A percentile compares a stretch with the other conserved stretches of the same genome.
phyloP scores from a whole-genome alignment of 2,888 invertebrate genomes.

The Druceiella hillmani region DNA sequence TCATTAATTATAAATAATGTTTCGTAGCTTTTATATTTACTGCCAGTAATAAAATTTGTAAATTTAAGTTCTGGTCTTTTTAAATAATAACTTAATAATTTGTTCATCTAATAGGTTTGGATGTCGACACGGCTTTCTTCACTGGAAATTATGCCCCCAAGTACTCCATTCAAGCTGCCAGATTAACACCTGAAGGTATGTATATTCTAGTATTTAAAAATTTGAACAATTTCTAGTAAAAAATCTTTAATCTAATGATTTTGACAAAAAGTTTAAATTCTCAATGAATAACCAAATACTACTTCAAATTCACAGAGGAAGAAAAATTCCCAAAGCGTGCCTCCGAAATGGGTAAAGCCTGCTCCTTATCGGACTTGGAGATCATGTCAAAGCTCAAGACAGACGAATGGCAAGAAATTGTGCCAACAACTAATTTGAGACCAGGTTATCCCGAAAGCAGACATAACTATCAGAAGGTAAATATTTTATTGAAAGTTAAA shows the following conservation, averaged over 20 bases:
- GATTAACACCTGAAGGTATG: slow-evolving; percentile 45
- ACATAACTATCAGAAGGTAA: slow-evolving; percentile 51
- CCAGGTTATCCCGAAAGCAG: slow-evolving; percentile 56
- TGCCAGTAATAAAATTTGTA: not conserved
- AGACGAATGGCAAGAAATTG: slow-evolving; percentile 53
- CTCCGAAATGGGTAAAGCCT: slow-evolving; percentile 46
- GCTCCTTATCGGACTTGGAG: slow-evolving; percentile 39
- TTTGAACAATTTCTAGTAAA: too few species aligned
- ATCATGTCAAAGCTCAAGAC: slow-evolving; percentile 40
- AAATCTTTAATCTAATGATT: too few species aligned
- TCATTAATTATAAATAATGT: not conserved
- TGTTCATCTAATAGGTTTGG: slow-evolving; percentile 34
- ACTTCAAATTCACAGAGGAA: too few species aligned
- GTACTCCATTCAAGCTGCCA: slow-evolving; percentile 56
- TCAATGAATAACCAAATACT: too few species aligned
- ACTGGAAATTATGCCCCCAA: slow-evolving; percentile 59
- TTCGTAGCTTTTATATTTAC: not conserved
- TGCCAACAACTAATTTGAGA: slow-evolving; percentile 46
- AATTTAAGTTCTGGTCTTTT: not conserved
- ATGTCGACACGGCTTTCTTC: slow-evolving; percentile 58
- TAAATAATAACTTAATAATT: too few species aligned
- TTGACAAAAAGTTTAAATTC: too few species aligned
- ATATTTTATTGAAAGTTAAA: too few species aligned
- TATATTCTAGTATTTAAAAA: too few species aligned
- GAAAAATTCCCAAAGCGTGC: slow-evolving; percentile 39